A percentile compares a stretch with the other conserved stretches of the same genome.
Conservation (phyloP, 2,797 vertebrate species). For the Carcharodon carcharias region DNA sequence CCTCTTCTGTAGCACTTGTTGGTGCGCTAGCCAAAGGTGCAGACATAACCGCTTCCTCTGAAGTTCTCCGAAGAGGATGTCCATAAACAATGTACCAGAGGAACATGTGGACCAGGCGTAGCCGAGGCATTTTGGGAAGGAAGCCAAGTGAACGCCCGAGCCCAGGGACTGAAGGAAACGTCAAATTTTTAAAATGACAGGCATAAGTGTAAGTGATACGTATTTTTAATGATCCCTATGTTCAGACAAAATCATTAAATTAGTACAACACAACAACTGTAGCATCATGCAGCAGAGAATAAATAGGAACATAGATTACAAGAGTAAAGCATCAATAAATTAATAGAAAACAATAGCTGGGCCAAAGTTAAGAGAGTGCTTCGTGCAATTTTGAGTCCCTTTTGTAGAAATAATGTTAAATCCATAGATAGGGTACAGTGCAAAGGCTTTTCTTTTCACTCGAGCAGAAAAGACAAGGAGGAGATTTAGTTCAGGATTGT, state of each 20-base stretch:
- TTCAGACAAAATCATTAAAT: constrained; percentile 8
- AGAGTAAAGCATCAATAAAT: background rate
- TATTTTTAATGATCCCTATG: background rate
- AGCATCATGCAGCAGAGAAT: background rate
- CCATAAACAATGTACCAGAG: constrained; percentile 87
- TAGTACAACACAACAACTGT: background rate
- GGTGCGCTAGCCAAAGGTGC: background rate
- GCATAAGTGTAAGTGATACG: background rate
- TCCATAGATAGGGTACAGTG: background rate
- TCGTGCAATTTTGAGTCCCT: background rate
- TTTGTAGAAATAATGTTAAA: background rate
- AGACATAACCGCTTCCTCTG: constrained; percentile 28
- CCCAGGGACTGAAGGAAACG: constrained; percentile 66
- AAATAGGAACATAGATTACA: background rate
- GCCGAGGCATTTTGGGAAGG: constrained; percentile 90
- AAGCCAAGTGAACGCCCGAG: constrained; percentile 78
- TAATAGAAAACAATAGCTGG: background rate
- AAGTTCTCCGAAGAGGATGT: constrained; percentile 55
- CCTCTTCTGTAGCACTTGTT: constrained; percentile 39
- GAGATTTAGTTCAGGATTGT: background rate
- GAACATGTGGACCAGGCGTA: constrained; percentile 74
- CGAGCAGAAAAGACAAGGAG: background rate
- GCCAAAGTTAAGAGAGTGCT: background rate
- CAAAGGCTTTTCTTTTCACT: background rate
- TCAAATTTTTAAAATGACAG: background rate